phyloP scores from a whole-genome alignment of 2,888 invertebrate genomes.

The Griposia aprilina region DNA sequence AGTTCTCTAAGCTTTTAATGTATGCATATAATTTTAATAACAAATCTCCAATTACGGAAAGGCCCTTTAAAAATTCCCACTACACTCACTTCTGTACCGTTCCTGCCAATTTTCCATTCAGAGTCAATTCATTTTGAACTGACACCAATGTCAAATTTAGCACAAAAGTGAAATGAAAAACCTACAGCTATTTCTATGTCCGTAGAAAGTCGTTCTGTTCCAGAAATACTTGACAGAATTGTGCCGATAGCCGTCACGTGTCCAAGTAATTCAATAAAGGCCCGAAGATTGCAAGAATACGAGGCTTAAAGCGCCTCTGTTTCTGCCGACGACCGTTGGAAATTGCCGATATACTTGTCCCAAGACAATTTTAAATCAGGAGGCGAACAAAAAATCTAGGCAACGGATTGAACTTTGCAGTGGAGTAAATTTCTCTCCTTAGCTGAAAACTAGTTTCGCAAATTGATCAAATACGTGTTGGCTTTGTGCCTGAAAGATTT shows the following conservation, averaged over 20 bases:
- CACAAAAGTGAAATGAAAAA: slow-evolving; percentile 7
- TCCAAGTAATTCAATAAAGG: slow-evolving; percentile 48
- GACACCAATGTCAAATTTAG: neutral
- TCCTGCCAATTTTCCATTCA: neutral
- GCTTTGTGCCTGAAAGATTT: slow-evolving; percentile 11
- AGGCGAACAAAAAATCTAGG: slow-evolving; percentile 14
- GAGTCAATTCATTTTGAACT: neutral
- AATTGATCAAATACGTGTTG: slow-evolving; percentile 15
- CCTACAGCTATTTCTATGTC: slow-evolving; percentile 2
- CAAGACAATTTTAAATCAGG: slow-evolving; percentile 24
- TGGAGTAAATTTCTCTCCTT: neutral
- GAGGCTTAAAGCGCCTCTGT: slow-evolving; percentile 26
- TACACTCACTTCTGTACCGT: neutral
- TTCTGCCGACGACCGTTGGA: slow-evolving; percentile 15
- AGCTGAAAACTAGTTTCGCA: slow-evolving; percentile 7
- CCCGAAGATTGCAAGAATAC: slow-evolving; percentile 23
- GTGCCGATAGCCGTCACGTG: slow-evolving; percentile 25
- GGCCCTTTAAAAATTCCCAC: neutral
- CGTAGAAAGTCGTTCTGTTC: neutral
- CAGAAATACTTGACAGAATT: slow-evolving; percentile 39
- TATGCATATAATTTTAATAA: neutral
- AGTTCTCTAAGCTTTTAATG: too few species aligned
- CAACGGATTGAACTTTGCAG: slow-evolving; percentile 16
- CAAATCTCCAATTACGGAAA: neutral
- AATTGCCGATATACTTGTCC: slow-evolving; percentile 29